Base-by-base conservation (phyloP, 2,888 invertebrate species). In the Tetheella fluctuosa region DNA sequence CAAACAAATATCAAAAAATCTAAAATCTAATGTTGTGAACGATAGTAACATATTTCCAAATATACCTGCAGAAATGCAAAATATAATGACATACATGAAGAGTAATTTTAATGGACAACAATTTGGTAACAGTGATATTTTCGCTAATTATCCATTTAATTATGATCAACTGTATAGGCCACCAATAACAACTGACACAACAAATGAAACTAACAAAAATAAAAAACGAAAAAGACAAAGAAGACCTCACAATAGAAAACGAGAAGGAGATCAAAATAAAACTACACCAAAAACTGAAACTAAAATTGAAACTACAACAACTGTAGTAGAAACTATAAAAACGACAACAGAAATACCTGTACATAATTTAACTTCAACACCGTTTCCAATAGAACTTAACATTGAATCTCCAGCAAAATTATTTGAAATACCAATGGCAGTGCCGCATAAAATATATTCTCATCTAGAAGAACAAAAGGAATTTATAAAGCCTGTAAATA, bases 81-180 rank as follows among this genome's bases (percentile, higher is more conserved):
- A 59, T 54, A 61, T 68, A 60, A 61, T 83, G 52, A 54, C 64
- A 12, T 70, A 73, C 25, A 60, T 77, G 13, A 74, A 68, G 55
- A 39, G 52, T n/a, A 67, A 76, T 28, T 37, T 69, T 7, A 54
- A 63, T 42, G 70, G 68, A 13, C 56, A 59, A 23, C 57, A 67
- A 5, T n/a, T 54, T 2, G 56, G 56, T 30, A 64, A 67, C 34
- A 57, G 60, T 39, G 63, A 64, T 34, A 67, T 69, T 20, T 66
- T 67, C 17, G 52, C 62, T 53, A 64, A 69, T 10, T 62, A 64
- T 13, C 73, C 73, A 52, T 66, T 69, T 59, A 69, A 63, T 55
- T 74, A 70, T 56, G 67, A 75, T 48, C 65, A 77, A 28, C 70
- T 76, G 48, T 72, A 74, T 52, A 68, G 71, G 61, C 64, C 61